Conservation (phyloP, 1,140 invertebrate genomes). For the Panagrolaimus sp. region DNA sequence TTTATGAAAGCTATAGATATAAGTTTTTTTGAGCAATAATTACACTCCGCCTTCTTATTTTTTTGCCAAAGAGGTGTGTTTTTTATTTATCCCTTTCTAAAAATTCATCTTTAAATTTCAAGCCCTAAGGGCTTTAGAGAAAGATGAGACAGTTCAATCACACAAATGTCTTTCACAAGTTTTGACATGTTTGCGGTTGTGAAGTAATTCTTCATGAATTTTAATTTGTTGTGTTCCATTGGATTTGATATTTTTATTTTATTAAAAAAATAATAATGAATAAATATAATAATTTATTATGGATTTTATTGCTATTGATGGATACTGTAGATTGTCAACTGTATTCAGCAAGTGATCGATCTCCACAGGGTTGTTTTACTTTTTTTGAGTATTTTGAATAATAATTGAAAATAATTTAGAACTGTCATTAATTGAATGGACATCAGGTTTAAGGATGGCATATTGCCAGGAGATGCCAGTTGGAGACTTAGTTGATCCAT, state of each 20-base stretch:
- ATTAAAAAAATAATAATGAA: no score
- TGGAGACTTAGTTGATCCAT: slow-evolving; percentile 40
- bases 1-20: no score
- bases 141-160: no score
- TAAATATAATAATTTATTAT: slow-evolving; percentile 1
- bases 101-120: no score
- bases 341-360: not conserved
- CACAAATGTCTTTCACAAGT: not conserved
- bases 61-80: no score
- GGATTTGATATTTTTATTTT: no score
- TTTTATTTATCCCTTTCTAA: no score
- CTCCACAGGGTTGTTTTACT: slow-evolving; percentile 11
- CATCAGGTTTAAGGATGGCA: slow-evolving; percentile 32
- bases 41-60: no score
- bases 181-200: slow-evolving; percentile 7
- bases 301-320: not conserved
- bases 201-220: not conserved
- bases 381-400: not conserved
- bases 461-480: slow-evolving; percentile 41
- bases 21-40: no score
- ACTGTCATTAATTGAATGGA: slow-evolving; percentile 35
- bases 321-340: not conserved
- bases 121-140: no score
- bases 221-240: no score
- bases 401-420: slow-evolving; percentile 23